Percentiles rank a stretch among this genome's conserved stretches.
Evolutionary conservation across 1,140 invertebrate genomes (phyloP).

Genomic region (Apis laboriosa): DNA sequence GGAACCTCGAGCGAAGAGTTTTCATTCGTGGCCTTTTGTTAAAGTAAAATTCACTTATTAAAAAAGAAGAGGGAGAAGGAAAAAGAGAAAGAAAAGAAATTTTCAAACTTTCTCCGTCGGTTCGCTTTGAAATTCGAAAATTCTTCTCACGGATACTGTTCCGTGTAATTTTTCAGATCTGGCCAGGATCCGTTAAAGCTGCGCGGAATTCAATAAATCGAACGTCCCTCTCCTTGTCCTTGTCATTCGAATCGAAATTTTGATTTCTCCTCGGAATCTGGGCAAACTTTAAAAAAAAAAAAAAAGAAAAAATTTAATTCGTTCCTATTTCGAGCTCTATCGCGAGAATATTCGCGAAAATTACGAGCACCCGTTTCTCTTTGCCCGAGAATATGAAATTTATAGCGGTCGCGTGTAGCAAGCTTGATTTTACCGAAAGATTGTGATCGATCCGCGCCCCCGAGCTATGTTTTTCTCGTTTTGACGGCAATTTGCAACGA

Average conservation of each 20-base stretch:
- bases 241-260: conserved; percentile 4
- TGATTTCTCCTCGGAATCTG: background rate
- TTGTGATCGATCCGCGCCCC: conserved; percentile 6
- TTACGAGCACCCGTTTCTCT: conserved; percentile 1
- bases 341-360: conserved; percentile 3
- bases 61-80: no score
- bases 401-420: conserved; percentile 5
- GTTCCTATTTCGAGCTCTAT: background rate
- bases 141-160: background rate
- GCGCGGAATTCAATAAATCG: conserved; percentile 48
- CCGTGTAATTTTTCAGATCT: conserved; percentile 8
- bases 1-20: background rate
- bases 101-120: conserved; percentile 40
- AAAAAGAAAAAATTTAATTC: background rate
- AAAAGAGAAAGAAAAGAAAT: no score
- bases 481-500: conserved; percentile 2
- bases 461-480: background rate
- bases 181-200: background rate
- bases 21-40: conserved; percentile 14
- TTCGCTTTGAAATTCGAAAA: conserved; percentile 18
- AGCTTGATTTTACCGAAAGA: conserved; percentile 19
- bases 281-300: no score
- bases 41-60: background rate
- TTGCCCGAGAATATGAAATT: background rate
- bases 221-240: background rate